These are phyloP conservation scores for Aythya fuligula DNA, from an alignment of 2,797 vertebrate genomes.

Conservation along the genomic window DNA sequence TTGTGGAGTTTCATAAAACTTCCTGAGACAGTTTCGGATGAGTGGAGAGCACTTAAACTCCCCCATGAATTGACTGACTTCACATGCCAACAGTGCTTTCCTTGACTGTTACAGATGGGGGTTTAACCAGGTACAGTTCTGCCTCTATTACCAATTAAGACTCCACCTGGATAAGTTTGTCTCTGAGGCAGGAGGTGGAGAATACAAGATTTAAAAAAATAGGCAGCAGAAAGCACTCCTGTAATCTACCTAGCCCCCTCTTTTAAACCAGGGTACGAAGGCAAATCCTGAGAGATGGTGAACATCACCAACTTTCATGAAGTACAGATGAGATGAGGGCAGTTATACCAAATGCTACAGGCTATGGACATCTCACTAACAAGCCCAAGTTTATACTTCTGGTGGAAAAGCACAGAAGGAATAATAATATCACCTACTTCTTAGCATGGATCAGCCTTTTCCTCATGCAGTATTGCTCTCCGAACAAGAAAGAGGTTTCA, in stretches of 20 bases:
- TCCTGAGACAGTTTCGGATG: constrained; percentile 31
- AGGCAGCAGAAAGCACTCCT: neutral
- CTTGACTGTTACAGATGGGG: neutral
- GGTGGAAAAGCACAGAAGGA: neutral
- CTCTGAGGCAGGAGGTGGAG: neutral
- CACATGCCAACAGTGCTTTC: neutral
- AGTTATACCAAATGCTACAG: neutral
- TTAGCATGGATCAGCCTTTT: neutral
- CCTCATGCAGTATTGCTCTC: neutral
- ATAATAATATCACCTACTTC: neutral
- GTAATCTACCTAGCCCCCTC: neutral
- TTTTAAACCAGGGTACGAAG: neutral
- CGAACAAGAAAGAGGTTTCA: constrained; percentile 6
- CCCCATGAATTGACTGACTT: neutral
- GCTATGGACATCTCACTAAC: neutral
- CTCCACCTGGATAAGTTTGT: neutral
- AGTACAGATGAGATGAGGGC: neutral
- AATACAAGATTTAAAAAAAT: neutral
- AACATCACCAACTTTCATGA: neutral
- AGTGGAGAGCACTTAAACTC: constrained; percentile 44
- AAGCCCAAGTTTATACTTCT: neutral
- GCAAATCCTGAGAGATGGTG: neutral
- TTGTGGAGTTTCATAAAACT: constrained; percentile 51
- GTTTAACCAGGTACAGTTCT: neutral
- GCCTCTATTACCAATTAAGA: neutral